phyloP scores from a whole-genome alignment of 2,888 invertebrate genomes.

The Elmis aenea region DNA sequence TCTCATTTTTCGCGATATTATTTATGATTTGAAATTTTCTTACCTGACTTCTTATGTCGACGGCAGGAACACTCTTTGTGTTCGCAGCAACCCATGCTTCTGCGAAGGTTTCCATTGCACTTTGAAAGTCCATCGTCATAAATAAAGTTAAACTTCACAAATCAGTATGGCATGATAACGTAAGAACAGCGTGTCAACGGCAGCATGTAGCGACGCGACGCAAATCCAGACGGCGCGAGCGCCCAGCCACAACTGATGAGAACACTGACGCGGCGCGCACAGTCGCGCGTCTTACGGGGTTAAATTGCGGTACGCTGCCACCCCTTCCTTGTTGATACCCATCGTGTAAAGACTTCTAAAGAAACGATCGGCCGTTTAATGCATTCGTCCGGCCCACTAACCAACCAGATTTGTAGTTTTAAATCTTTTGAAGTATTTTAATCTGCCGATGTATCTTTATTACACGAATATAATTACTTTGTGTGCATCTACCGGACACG shows the following conservation, averaged over 20 bases:
- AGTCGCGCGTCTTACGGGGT: constrained; percentile 27
- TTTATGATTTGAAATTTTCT: constrained; percentile 33
- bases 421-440: background rate
- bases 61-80: constrained; percentile 60
- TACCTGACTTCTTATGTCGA: constrained; percentile 64
- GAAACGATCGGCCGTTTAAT: constrained; percentile 42
- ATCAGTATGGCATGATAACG: constrained; percentile 9
- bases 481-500: no score
- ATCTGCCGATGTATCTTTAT: no score
- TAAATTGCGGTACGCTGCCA: constrained; percentile 41
- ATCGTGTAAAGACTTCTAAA: constrained; percentile 39
- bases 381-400: constrained; percentile 42
- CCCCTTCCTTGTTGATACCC: constrained; percentile 41
- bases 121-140: constrained; percentile 88
- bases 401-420: constrained; percentile 35
- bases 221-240: constrained; percentile 27
- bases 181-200: constrained; percentile 39
- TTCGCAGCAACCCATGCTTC: constrained; percentile 96
- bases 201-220: constrained; percentile 27
- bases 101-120: constrained; percentile 97
- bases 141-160: constrained; percentile 13
- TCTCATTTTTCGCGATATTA: no score
- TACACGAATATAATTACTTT: background rate
- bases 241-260: constrained; percentile 36
- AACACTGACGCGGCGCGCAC: constrained; percentile 23